Base-by-base conservation (phyloP, 2,797 vertebrate species). In the Balearica regulorum region DNA sequence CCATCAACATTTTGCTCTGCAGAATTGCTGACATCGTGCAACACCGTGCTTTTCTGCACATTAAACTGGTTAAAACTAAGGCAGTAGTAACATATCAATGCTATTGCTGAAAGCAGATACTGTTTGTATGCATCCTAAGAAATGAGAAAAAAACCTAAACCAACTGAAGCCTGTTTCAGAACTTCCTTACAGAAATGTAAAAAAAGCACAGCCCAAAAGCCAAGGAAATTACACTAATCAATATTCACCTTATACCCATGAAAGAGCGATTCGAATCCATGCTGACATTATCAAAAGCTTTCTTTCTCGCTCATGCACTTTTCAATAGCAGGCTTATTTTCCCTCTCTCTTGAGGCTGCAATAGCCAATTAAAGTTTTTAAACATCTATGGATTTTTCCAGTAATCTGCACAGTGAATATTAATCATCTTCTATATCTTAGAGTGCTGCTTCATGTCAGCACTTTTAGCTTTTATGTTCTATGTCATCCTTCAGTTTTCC, bases 291-390 rank as follows among this genome's bases (percentile, higher is more conserved):
- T 64, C 60, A 95, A 92, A 92, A 94, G 49, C 60, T 93, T 84
- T 25, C 51, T 93, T 84, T 89, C 60, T 87, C 93, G 53, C 48
- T 91, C 16, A 31, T 70, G 73, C 69, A n/a, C 51, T 91, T 94
- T 90, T 95, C 86, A 90, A 71, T 72, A 87, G 46, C 39, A 86
- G 73, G 16, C 64, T 92, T 94, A 85, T 90, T 93, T 81, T 76
- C 26, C 22, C 31, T 72, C 39, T 84, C 85, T 82, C 80, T 89
- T 0, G 11, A 41, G 86, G 89, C 44, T 89, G 49, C 61, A 92
- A 69, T 64, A 89, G 41, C 44, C 86, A 96, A 57, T 95, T 96
- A 86, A 93, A 49, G 10, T 83, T 93, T 95, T 92, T 77, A 94
- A 87, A 64, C 8, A 61, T 83, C 37, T 75, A 81, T 83, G 43